Conservation (phyloP, 2,888 invertebrate genomes). For the Anthrax anthrax region DNA sequence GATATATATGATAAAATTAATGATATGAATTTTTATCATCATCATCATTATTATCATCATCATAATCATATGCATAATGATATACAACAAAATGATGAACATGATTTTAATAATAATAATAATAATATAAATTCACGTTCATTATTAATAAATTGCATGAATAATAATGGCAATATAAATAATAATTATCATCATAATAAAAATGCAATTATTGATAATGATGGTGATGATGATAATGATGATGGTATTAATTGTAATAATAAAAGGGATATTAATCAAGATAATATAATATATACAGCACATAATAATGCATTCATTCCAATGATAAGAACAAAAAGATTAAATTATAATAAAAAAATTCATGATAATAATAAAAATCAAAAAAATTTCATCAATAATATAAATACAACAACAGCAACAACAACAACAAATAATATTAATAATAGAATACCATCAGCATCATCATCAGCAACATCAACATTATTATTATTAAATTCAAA, state of each 20-base stretch:
- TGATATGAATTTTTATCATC: conserved; percentile 13
- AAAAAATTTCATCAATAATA: too few species aligned
- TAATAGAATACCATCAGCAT: neutral
- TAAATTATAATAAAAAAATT: conserved; percentile 6
- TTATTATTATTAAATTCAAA: conserved; percentile 16
- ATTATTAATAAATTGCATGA: too few species aligned
- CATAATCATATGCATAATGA: too few species aligned
- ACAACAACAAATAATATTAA: too few species aligned
- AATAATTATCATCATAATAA: too few species aligned
- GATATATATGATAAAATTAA: conserved; percentile 26
- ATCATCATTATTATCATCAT: too few species aligned
- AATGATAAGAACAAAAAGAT: neutral
- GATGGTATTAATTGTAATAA: neutral
- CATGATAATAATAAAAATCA: too few species aligned
- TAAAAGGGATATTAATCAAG: conserved; percentile 2
- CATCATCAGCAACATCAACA: neutral
- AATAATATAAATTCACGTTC: too few species aligned
- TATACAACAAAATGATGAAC: neutral
- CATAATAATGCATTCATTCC: conserved; percentile 1
- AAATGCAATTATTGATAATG: too few species aligned
- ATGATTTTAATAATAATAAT: conserved; percentile 1
- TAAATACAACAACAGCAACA: too few species aligned
- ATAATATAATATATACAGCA: conserved; percentile 3
- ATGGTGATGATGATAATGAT: conserved; percentile 3
- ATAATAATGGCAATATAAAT: too few species aligned